phyloP scores from a whole-genome alignment of 2,113 vertebrate genomes.

The Eublepharis macularius region DNA sequence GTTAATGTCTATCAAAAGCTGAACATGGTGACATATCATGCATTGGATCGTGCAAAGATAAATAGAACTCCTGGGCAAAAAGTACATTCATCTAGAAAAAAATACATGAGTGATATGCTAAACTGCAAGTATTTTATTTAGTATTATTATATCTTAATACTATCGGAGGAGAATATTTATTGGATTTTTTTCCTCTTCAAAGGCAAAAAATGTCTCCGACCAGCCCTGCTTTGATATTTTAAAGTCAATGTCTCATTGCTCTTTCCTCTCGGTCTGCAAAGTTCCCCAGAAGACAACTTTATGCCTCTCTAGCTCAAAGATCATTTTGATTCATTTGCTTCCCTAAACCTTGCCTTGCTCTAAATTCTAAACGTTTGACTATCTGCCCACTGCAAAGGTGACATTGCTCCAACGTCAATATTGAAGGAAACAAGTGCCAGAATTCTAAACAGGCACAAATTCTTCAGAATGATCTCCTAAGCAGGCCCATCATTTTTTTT shows the following conservation, averaged over 20 bases:
- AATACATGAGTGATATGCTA: neutral
- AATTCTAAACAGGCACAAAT: constrained; percentile 28
- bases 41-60: neutral
- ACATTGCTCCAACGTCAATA: constrained; percentile 48
- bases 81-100: neutral
- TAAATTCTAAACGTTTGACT: constrained; percentile 8
- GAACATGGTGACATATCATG: neutral
- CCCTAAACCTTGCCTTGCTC: neutral
- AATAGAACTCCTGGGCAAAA: neutral
- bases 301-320: neutral
- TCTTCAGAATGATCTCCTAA: neutral
- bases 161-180: neutral
- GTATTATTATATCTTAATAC: neutral
- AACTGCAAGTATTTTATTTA: neutral
- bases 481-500: constrained; percentile 15
- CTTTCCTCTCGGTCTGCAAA: neutral
- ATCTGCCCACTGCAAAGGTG: neutral
- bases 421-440: constrained; percentile 32
- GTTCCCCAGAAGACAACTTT: constrained; percentile 23
- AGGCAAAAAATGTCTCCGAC: neutral
- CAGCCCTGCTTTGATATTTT: neutral
- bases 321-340: constrained; percentile 14
- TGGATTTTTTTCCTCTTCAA: too few relatives aligned
- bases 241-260: neutral
- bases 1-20: neutral